Percentiles rank a stretch among this genome's conserved stretches.
phyloP scores from a whole-genome alignment of 2,113 vertebrate species.

The Theristicus caerulescens region DNA sequence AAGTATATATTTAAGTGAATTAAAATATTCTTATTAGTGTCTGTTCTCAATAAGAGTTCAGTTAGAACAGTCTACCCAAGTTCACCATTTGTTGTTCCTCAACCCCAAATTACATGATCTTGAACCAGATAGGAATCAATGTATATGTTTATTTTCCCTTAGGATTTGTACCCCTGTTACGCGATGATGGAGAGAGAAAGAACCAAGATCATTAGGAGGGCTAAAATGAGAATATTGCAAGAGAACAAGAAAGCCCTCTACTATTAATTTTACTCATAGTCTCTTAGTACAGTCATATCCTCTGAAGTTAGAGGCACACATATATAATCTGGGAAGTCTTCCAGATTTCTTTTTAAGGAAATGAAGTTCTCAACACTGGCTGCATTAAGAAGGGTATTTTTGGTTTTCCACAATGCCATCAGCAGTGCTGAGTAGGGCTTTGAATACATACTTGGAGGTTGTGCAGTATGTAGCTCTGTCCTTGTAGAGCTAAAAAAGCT shows the following conservation, averaged over 20 bases:
- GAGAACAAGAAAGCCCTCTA: not conserved
- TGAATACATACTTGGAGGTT: not conserved
- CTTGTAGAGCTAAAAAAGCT: not conserved
- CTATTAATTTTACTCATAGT: not conserved
- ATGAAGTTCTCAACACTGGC: slow-evolving; percentile 5
- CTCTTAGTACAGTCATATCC: not conserved
- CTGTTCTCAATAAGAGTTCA: not conserved
- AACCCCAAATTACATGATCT: not conserved
- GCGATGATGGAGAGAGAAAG: not conserved
- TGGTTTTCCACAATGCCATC: not conserved
- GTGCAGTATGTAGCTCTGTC: not conserved
- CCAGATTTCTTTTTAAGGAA: slow-evolving; percentile 21
- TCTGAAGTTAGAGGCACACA: not conserved
- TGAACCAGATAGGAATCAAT: not conserved
- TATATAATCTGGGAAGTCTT: not conserved
- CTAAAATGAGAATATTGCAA: not conserved
- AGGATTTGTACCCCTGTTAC: not conserved
- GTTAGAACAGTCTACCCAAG: not conserved
- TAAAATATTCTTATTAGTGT: not conserved
- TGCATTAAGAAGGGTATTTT: not conserved
- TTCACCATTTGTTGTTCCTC: not conserved
- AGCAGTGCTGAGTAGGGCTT: not conserved
- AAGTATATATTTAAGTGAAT: not conserved
- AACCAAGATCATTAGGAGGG: not conserved
- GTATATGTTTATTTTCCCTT: not conserved